Conservation (phyloP, 2,888 invertebrate species). For the Drosophila formosana region DNA sequence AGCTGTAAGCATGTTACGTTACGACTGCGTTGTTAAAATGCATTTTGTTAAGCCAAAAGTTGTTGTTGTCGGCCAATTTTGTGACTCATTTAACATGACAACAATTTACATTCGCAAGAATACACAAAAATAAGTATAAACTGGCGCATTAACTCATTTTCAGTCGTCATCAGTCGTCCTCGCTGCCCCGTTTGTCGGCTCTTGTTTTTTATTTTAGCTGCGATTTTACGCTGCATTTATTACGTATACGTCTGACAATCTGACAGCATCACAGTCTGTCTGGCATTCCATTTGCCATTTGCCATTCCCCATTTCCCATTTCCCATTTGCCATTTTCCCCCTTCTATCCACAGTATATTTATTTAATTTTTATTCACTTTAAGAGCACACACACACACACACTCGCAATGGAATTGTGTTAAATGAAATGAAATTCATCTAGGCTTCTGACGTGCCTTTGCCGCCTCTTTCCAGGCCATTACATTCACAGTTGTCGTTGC, state of each 20-base stretch:
- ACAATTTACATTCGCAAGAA: slow-evolving; percentile 51
- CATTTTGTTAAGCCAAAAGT: slow-evolving; percentile 54
- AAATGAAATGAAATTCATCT: slow-evolving; percentile 76
- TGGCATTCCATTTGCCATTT: slow-evolving; percentile 1
- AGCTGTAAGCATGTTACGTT: slow-evolving; percentile 48
- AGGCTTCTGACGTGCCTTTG: slow-evolving; percentile 38
- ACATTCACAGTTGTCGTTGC: slow-evolving; percentile 47
- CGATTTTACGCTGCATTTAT: slow-evolving; percentile 69
- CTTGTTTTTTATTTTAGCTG: slow-evolving; percentile 47
- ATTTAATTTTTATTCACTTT: slow-evolving; percentile 72
- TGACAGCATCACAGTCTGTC: neutral
- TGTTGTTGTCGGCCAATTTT: slow-evolving; percentile 61
- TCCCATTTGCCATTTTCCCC: neutral
- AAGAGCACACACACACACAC: slow-evolving; percentile 39
- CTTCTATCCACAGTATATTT: slow-evolving; percentile 48
- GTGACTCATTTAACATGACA: slow-evolving; percentile 75
- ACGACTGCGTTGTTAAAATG: slow-evolving; percentile 49
- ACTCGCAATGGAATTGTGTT: slow-evolving; percentile 69
- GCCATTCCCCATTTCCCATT: neutral
- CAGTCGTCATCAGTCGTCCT: slow-evolving; percentile 15
- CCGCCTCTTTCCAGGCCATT: slow-evolving; percentile 74
- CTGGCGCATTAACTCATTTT: slow-evolving; percentile 52
- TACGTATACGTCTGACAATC: slow-evolving; percentile 26
- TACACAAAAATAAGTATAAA: slow-evolving; percentile 48
- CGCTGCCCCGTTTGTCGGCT: slow-evolving; percentile 9